Evolutionary conservation across 92 coral and sea anemone species (phyloP).

Genomic region (Zoanthus sansibaricus): DNA sequence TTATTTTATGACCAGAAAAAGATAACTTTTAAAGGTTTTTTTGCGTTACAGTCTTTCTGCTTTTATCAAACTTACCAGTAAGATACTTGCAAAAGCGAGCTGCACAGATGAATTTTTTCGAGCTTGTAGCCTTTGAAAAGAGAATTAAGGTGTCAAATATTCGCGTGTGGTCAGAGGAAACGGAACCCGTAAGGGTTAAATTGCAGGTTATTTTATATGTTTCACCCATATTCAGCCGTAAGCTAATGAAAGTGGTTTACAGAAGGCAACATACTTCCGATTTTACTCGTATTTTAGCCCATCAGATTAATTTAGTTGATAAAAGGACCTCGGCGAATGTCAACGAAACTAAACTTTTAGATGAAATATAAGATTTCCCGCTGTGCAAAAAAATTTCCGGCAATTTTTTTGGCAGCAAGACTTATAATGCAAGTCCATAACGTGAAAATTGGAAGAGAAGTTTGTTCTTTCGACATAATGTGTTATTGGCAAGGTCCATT

Average conservation of each 20-base stretch:
- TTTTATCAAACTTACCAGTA: neutral
- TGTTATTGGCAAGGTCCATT: neutral
- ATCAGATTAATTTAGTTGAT: slow-evolving; percentile 33
- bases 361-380: slow-evolving; percentile 29
- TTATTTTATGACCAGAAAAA: neutral
- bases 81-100: neutral
- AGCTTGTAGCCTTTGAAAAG: neutral
- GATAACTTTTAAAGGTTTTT: neutral
- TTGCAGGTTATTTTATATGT: slow-evolving; percentile 18
- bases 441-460: neutral
- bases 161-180: slow-evolving; percentile 39
- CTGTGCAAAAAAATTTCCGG: slow-evolving; percentile 36
- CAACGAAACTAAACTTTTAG: slow-evolving; percentile 44
- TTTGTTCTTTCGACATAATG: neutral
- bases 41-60: neutral
- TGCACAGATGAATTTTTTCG: neutral
- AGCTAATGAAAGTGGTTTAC: slow-evolving; percentile 22
- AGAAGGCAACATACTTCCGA: slow-evolving; percentile 17
- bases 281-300: slow-evolving; percentile 18
- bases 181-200: slow-evolving; percentile 13
- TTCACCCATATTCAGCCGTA: neutral
- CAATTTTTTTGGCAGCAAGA: slow-evolving; percentile 17
- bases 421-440: neutral
- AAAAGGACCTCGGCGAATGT: slow-evolving; percentile 20
- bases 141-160: slow-evolving; percentile 16